Base-by-base conservation (phyloP, 1,140 invertebrate species). In the Myzus persicae region DNA sequence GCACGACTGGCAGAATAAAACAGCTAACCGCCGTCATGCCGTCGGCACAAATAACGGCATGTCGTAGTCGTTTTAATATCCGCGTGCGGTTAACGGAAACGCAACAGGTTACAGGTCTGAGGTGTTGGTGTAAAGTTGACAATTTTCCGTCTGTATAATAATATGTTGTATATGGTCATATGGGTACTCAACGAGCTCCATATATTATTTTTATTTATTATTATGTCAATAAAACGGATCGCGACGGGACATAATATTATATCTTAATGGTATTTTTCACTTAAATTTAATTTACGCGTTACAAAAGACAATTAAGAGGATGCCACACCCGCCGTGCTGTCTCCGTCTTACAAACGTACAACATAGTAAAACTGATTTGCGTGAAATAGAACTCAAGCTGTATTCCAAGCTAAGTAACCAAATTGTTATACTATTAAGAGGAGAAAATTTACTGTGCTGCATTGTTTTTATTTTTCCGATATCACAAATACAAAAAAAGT, bases 31-130 rank as follows among this genome's bases (percentile, higher is more conserved):
- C 91, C 40, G 76, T 76, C 90, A 91, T 82, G 90, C 76, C 90
- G 48, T 46, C 81, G 46, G 76, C 81, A 82, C 26, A 84, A 84
- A 85, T 93, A 93, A 93, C 91, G 91, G 91, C 91, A 93, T 85
- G 91, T 85, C 20, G 81, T 93, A 42, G 91, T 85, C n/a, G 81
- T 85, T 84, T 82, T 85, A 93, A 93, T 93, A 82, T 93, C 91
- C 91, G 76, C 91, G 26, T 93, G 90, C 24, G 36, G 89, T 90
- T 90, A 93, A 93, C 91, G 91, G 91, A 93, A 93, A 93, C 81
- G 59, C 59, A 82, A 91, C 76, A 76, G 76, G 67, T 85, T 42
- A 76, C 59, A 36, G 59, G 59, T 90, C 24, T 67, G 22, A 48
- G 24, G 40, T n/a, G 36, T 26, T 54, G 24, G 31, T 89, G 38